phyloP scores from a whole-genome alignment of 1,140 invertebrate genomes.

The Campoletis sonorensis region DNA sequence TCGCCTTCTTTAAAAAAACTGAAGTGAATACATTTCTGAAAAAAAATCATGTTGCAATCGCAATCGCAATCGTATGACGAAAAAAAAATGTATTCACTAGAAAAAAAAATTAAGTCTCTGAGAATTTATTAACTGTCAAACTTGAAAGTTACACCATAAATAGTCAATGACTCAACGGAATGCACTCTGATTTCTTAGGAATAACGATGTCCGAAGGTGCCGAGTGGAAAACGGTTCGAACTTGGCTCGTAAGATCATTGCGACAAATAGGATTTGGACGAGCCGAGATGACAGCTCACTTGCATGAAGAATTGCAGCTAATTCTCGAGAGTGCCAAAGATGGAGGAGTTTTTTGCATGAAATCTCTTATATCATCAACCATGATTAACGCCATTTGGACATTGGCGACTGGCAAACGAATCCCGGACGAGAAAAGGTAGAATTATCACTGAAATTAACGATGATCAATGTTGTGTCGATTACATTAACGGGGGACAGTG shows the following conservation, averaged over 20 bases:
- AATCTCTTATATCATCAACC: constrained; percentile 76
- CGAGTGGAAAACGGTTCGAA: constrained; percentile 85
- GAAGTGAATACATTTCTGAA: no score
- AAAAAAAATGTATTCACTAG: no score
- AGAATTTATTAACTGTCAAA: no score
- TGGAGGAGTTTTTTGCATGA: constrained; percentile 68
- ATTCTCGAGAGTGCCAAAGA: constrained; percentile 76
- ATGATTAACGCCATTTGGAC: constrained; percentile 88
- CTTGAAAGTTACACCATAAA: no score
- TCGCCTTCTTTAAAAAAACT: no score
- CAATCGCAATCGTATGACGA: no score
- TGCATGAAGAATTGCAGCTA: constrained; percentile 80
- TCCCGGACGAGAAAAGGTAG: constrained; percentile 65
- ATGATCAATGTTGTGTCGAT: no score
- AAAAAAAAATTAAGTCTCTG: no score
- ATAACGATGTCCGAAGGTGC: constrained; percentile 87
- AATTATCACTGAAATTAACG: no score
- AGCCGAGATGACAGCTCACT: constrained; percentile 83
- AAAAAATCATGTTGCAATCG: no score
- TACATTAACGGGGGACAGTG: no score
- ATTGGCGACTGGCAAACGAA: constrained; percentile 81
- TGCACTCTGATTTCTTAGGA: constrained; percentile 71
- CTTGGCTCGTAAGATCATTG: constrained; percentile 84
- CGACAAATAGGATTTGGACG: constrained; percentile 86
- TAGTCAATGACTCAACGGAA: background rate